Evolutionary conservation across 2,888 invertebrate genomes (phyloP), one percentile per base, ranked within the genome.

Genomic region (Cremastinae sp.): DNA sequence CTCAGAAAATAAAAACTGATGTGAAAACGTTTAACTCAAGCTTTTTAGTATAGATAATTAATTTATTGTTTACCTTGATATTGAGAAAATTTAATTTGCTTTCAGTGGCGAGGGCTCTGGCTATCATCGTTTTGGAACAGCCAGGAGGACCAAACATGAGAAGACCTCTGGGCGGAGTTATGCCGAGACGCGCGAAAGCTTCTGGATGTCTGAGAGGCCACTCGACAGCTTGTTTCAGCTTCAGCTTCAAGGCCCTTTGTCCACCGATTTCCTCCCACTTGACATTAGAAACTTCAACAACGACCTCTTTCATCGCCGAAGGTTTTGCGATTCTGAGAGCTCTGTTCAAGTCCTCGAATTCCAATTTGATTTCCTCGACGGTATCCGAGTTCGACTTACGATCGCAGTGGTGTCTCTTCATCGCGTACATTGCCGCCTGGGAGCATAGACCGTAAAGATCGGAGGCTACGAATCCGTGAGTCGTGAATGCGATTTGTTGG

Each of bases 51-150:
- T 12, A 12, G 1, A 22, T 12, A 22, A 51, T 1, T 12, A 20
- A 12, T 8, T 14, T n/a, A 38, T 12, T 0, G 22, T 8, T 14
- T 81, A 93, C 93, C 92, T 98, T 98, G 62, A 99, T 96, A 9
- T 98, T 96, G 1, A 99, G 91, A 88, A 99, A 99, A 90, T 98
- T 99, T 0, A 99, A 92, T 56, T 96, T 95, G 88, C 97, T 98
- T 88, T 99, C 98, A 0, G 97, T 98, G 0, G 99, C 99, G 41
- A 99, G 90, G 0, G 99, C 99, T 90, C 97, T 97, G 0, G 98
- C 99, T 82, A 99, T 96, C 96, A 99, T 96, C 0, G 99, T 99
- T 91, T 99, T 99, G 0, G 98, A 98, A 89, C 98, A 99, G 0
- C 99, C 99, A 0, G 99, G 99, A 0, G 99, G 99, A 0, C 99